Conservation (phyloP, 2,888 invertebrate species). For the Parnassius orleans region DNA sequence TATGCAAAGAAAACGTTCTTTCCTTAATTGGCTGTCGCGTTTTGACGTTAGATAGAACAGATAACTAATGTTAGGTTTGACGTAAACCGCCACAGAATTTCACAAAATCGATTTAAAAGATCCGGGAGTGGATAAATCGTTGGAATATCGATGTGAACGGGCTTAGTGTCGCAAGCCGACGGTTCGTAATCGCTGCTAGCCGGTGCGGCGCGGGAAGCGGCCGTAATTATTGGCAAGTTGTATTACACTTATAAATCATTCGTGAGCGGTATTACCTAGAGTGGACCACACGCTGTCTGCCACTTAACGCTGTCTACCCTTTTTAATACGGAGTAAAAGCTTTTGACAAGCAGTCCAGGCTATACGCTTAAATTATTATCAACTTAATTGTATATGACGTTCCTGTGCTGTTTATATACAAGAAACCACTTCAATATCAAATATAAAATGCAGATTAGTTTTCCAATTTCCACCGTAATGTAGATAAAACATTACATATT, state of each 20-base stretch:
- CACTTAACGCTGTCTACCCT: conserved; percentile 21
- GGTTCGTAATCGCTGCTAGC: conserved; percentile 25
- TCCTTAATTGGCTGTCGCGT: not conserved
- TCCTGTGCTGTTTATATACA: not conserved
- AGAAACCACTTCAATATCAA: too few relatives aligned
- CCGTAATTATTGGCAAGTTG: conserved; percentile 24
- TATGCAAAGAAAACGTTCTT: not conserved
- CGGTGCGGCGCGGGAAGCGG: conserved; percentile 25
- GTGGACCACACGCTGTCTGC: conserved; percentile 23
- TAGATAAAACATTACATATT: not conserved
- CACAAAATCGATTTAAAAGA: conserved; percentile 18
- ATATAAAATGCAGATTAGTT: conserved; percentile 1
- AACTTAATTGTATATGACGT: conserved; percentile 11
- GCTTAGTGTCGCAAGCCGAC: conserved; percentile 33
- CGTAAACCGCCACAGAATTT: conserved; percentile 9
- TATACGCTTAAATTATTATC: conserved; percentile 11
- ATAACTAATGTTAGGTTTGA: conserved; percentile 11
- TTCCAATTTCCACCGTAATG: not conserved
- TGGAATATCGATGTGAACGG: conserved; percentile 29
- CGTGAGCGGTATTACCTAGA: conserved; percentile 15
- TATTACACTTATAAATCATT: conserved; percentile 24
- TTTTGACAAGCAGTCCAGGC: conserved; percentile 16
- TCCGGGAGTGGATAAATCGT: conserved; percentile 18
- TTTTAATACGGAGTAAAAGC: conserved; percentile 15
- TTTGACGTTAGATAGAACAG: conserved; percentile 14